These are phyloP conservation scores for Exephanes ischioxanthus DNA, from an alignment of 2,888 invertebrate genomes.

Conservation along the genomic window DNA sequence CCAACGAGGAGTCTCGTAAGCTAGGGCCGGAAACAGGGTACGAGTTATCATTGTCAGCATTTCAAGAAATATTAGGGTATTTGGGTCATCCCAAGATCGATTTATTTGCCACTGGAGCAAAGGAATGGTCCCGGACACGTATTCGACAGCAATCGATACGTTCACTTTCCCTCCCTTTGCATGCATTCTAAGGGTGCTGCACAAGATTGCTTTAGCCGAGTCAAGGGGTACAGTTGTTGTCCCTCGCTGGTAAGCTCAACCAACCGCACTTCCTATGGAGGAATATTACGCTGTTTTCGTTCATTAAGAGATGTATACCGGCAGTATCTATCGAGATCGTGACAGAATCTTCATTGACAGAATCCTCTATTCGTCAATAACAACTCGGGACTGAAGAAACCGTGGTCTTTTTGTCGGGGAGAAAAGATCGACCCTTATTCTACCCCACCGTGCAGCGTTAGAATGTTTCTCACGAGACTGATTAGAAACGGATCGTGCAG, in stretches of 20 bases:
- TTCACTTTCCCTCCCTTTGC: conserved; percentile 26
- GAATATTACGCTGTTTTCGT: conserved; percentile 40
- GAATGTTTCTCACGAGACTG: background rate
- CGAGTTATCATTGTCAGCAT: conserved; percentile 5
- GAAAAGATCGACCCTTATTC: conserved; percentile 13
- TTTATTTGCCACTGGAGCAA: conserved; percentile 11
- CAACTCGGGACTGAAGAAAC: conserved; percentile 9
- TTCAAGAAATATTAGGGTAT: background rate
- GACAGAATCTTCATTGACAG: conserved; percentile 22
- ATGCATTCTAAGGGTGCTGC: conserved; percentile 2
- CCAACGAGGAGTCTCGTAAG: conserved; percentile 34
- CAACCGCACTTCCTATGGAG: conserved; percentile 8
- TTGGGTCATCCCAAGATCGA: conserved; percentile 34
- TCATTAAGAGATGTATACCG: conserved; percentile 20
- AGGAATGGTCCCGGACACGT: background rate
- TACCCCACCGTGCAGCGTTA: background rate
- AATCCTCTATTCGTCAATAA: conserved; percentile 42
- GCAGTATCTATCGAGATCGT: conserved; percentile 26
- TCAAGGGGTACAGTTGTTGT: conserved; percentile 39
- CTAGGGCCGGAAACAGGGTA: conserved; percentile 47
- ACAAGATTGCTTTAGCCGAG: conserved; percentile 18
- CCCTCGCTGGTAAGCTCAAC: conserved; percentile 8
- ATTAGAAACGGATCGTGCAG: conserved; percentile 59
- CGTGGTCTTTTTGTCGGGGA: conserved; percentile 31
- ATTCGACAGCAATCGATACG: conserved; percentile 34